Percentiles rank a stretch among this genome's conserved stretches.
phyloP scores from a whole-genome alignment of 2,888 invertebrate genomes.

The Pegoplata infirma region DNA sequence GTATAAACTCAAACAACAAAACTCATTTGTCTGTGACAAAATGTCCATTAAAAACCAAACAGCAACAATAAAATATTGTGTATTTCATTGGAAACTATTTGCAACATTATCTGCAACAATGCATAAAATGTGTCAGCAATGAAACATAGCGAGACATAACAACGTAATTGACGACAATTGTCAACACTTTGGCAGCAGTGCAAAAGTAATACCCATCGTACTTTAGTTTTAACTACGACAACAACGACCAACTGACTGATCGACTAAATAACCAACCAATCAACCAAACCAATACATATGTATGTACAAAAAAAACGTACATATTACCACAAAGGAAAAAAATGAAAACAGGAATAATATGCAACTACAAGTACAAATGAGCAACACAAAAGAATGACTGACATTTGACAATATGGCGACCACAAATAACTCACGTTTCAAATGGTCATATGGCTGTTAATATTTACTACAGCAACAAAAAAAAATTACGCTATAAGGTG shows the following conservation, averaged over 20 bases:
- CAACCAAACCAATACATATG: slow-evolving; percentile 14
- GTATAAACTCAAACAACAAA: slow-evolving; percentile 50
- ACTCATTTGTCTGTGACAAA: slow-evolving; percentile 61
- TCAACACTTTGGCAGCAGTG: slow-evolving; percentile 69
- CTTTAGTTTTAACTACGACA: slow-evolving; percentile 3
- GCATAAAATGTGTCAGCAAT: slow-evolving; percentile 63
- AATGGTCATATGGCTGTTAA: slow-evolving; percentile 59
- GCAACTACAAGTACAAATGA: slow-evolving; percentile 56
- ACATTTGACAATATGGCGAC: slow-evolving; percentile 61
- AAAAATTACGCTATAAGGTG: slow-evolving; percentile 26
- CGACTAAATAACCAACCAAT: slow-evolving; percentile 12
- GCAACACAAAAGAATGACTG: slow-evolving; percentile 61
- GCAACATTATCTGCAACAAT: slow-evolving; percentile 61
- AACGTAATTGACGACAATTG: slow-evolving; percentile 75
- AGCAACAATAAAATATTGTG: slow-evolving; percentile 48
- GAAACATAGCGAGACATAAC: slow-evolving; percentile 67
- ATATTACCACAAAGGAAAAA: slow-evolving; percentile 1
- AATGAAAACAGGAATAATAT: slow-evolving; percentile 33
- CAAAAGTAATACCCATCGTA: slow-evolving; percentile 23
- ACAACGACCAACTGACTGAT: slow-evolving; percentile 28
- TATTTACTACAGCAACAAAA: slow-evolving; percentile 26
- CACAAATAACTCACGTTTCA: slow-evolving; percentile 61
- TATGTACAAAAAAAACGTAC: too few relatives aligned
- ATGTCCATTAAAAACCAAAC: slow-evolving; percentile 51
- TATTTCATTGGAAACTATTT: slow-evolving; percentile 59